phyloP scores from a whole-genome alignment of 1,140 invertebrate species.

The Harpegnathos saltator region DNA sequence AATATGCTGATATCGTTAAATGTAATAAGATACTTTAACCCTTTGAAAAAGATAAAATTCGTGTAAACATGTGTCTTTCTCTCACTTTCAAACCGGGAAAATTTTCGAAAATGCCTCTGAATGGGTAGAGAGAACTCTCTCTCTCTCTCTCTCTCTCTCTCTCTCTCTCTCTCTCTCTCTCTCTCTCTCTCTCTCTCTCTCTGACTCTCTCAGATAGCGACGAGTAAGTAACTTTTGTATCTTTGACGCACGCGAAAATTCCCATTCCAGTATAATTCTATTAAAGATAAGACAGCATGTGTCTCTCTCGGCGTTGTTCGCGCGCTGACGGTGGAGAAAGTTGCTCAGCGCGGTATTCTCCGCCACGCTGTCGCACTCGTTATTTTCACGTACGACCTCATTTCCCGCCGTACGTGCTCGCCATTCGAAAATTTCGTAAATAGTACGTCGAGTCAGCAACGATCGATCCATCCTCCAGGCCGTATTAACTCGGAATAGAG shows the following conservation, averaged over 20 bases:
- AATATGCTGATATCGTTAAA: too few relatives aligned
- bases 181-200: too few relatives aligned
- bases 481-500: conserved; percentile 22
- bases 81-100: too few relatives aligned
- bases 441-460: conserved; percentile 28
- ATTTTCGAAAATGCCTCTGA: too few relatives aligned
- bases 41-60: too few relatives aligned
- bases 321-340: neutral
- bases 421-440: conserved; percentile 43
- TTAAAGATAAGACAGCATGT: neutral
- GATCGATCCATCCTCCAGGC: conserved; percentile 28
- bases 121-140: too few relatives aligned
- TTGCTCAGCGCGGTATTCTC: neutral
- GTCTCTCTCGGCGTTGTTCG: neutral
- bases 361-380: conserved; percentile 5
- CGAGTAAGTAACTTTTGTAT: too few relatives aligned
- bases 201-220: too few relatives aligned
- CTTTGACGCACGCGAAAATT: neutral
- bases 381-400: conserved; percentile 44
- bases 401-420: conserved; percentile 12
- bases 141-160: too few relatives aligned
- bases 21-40: too few relatives aligned
- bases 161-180: too few relatives aligned
- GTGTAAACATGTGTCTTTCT: too few relatives aligned
- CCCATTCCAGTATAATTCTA: neutral